These are phyloP conservation scores for Nasonia vitripennis DNA, from an alignment of 1,140 invertebrate genomes.

Conservation along the genomic window DNA sequence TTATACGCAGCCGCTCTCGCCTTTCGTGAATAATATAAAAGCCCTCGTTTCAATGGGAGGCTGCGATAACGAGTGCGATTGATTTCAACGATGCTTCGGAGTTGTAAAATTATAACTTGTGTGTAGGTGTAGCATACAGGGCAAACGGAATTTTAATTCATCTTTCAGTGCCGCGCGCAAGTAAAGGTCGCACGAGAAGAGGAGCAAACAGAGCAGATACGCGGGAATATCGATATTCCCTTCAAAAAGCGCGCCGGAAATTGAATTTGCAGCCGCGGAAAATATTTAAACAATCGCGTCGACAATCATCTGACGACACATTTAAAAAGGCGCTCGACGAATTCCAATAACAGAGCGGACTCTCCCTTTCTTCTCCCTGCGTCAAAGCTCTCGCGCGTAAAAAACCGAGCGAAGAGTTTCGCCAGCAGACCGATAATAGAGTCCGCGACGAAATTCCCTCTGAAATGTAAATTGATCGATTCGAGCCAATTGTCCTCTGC, in stretches of 20 bases:
- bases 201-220: background rate
- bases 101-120: background rate
- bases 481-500: background rate
- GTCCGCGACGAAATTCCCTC: background rate
- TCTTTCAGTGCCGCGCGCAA: background rate
- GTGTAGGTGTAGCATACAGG: too few species aligned
- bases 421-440: background rate
- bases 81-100: too few species aligned
- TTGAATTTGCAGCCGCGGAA: background rate
- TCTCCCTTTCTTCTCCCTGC: background rate
- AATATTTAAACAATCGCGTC: constrained; percentile 3
- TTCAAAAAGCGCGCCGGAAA: background rate
- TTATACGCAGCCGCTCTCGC: too few species aligned
- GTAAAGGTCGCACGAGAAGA: background rate
- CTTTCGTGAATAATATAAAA: too few species aligned
- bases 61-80: background rate
- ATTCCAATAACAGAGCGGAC: background rate
- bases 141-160: background rate
- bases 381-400: background rate
- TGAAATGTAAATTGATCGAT: constrained; percentile 22
- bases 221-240: background rate
- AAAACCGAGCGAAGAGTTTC: background rate
- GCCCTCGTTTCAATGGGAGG: too few species aligned
- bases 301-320: background rate
- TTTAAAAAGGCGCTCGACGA: background rate